A percentile compares a stretch with the other conserved stretches of the same genome.
Conservation (phyloP, 2,888 invertebrate species). For the Eulithis testata region DNA sequence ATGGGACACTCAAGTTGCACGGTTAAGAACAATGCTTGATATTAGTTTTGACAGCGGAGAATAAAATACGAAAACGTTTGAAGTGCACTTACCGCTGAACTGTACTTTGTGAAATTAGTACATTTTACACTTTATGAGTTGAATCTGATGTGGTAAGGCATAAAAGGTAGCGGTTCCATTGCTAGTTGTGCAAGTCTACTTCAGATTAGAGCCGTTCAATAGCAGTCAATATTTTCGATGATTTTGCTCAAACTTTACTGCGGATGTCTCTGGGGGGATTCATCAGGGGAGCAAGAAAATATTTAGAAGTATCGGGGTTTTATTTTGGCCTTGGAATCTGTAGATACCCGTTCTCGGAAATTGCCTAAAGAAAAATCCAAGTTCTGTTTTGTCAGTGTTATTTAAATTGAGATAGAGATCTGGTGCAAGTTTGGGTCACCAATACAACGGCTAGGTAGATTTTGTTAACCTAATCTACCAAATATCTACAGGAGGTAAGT, state of each 20-base stretch:
- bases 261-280: slow-evolving; percentile 9
- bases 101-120: slow-evolving; percentile 1
- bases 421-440: neutral
- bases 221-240: slow-evolving; percentile 9
- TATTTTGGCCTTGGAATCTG: slow-evolving; percentile 1
- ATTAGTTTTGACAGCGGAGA: slow-evolving; percentile 24
- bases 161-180: too few relatives aligned
- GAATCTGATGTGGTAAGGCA: too few relatives aligned
- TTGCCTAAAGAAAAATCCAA: too few relatives aligned
- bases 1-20: slow-evolving; percentile 30
- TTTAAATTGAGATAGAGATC: neutral
- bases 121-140: neutral
- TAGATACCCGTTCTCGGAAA: neutral
- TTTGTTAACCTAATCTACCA: too few relatives aligned
- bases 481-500: too few relatives aligned
- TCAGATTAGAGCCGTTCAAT: slow-evolving; percentile 8
- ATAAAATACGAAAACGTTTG: slow-evolving; percentile 23
- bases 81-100: slow-evolving; percentile 18
- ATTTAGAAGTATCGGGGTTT: slow-evolving; percentile 3
- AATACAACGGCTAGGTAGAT: too few relatives aligned
- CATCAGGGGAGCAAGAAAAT: slow-evolving; percentile 10
- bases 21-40: slow-evolving; percentile 29
- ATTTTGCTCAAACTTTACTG: slow-evolving; percentile 13
- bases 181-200: too few relatives aligned
- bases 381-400: too few relatives aligned